phyloP scores from a whole-genome alignment of 2,797 vertebrate species.

The Lutjanus argentimaculatus region DNA sequence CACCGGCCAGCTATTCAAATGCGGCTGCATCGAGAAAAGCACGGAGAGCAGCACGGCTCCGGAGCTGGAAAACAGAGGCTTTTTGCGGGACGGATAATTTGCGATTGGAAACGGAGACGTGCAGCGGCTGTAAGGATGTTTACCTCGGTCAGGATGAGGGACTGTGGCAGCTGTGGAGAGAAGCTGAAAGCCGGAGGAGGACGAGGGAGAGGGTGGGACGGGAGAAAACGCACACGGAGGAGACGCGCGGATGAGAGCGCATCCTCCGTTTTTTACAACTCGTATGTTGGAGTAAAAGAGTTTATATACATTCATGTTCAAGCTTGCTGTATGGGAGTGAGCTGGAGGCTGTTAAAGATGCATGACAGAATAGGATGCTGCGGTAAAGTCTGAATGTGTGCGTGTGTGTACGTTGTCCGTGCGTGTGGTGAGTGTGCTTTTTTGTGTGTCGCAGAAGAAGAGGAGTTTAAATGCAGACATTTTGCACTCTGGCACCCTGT shows the following conservation, averaged over 20 bases:
- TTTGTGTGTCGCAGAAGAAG: conserved; percentile 19
- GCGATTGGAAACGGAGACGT: conserved; percentile 77
- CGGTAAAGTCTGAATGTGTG: conserved; percentile 63
- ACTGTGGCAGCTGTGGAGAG: conserved; percentile 75
- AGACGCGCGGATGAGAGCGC: conserved; percentile 40
- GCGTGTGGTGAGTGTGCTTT: conserved; percentile 13
- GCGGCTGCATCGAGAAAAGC: conserved; percentile 92
- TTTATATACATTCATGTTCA: conserved; percentile 45
- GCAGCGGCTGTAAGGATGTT: conserved; percentile 79
- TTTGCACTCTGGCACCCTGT: conserved; percentile 58
- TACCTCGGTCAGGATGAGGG: conserved; percentile 83
- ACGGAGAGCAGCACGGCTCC: conserved; percentile 82
- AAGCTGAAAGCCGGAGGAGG: conserved; percentile 68
- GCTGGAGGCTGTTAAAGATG: conserved; percentile 59
- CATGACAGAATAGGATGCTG: conserved; percentile 67
- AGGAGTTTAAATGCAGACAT: conserved; percentile 66
- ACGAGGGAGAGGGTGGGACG: conserved; percentile 51
- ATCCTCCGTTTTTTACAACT: conserved; percentile 28
- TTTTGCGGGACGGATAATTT: conserved; percentile 85
- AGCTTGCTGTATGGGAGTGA: conserved; percentile 39
- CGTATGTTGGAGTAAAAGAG: conserved; percentile 60
- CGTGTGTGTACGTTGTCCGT: conserved; percentile 19
- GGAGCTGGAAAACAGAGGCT: conserved; percentile 76
- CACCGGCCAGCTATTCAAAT: conserved; percentile 95
- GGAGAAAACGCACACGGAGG: conserved; percentile 19